Evolutionary conservation across 2,888 invertebrate genomes (phyloP).

Genomic region (Strigamia transsilvanica): DNA sequence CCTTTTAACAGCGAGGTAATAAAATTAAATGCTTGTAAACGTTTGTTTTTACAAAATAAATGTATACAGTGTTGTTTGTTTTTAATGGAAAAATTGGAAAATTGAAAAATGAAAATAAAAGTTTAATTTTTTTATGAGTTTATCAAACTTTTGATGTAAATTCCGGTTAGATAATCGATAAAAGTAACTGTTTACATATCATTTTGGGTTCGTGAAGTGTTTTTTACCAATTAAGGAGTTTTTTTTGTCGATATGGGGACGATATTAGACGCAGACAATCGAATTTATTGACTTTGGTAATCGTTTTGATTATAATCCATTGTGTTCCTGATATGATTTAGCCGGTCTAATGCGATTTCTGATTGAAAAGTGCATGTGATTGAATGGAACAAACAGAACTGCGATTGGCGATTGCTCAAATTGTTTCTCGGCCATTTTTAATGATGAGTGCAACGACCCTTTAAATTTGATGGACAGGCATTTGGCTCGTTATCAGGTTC

Average conservation of each 20-base stretch:
- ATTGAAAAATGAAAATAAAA: too few relatives aligned
- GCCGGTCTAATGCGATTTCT: not conserved
- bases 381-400: not conserved
- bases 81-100: too few relatives aligned
- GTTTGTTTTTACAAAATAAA: not conserved
- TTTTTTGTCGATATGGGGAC: too few relatives aligned
- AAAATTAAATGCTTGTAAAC: slow-evolving; percentile 12
- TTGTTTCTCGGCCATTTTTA: slow-evolving; percentile 42
- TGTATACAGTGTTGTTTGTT: not conserved
- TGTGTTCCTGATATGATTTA: slow-evolving; percentile 1
- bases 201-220: too few relatives aligned
- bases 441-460: slow-evolving; percentile 33
- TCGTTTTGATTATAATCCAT: not conserved
- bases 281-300: not conserved
- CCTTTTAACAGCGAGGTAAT: not conserved
- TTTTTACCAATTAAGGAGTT: too few relatives aligned
- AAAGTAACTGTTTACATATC: too few relatives aligned
- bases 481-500: slow-evolving; percentile 33
- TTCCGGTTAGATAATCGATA: too few relatives aligned
- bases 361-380: not conserved
- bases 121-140: too few relatives aligned
- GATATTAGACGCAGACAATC: not conserved
- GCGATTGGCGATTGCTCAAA: slow-evolving; percentile 13
- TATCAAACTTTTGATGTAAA: too few relatives aligned
- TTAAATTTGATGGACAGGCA: slow-evolving; percentile 41